phyloP scores from a whole-genome alignment of 2,113 vertebrate species.

The Candoia aspera region DNA sequence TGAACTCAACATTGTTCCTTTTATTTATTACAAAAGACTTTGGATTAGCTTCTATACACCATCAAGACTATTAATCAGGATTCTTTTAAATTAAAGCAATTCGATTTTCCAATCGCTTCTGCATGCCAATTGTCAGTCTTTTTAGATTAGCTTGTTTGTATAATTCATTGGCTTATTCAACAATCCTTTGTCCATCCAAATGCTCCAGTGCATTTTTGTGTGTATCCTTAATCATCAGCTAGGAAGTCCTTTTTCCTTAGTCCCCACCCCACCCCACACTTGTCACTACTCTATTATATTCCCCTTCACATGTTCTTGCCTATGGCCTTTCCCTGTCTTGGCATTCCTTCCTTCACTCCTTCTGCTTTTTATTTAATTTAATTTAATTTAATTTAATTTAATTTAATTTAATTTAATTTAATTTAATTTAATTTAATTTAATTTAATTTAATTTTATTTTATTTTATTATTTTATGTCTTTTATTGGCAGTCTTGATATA shows the following conservation, averaged over 20 bases:
- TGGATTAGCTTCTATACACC: not conserved
- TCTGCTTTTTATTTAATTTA: no score
- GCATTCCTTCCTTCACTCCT: not conserved
- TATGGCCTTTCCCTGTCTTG: not conserved
- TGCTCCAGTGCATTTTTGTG: not conserved
- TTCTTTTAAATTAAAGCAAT: slow-evolving; percentile 8
- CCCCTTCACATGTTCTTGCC: not conserved
- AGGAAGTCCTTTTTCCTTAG: not conserved
- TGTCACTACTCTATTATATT: not conserved
- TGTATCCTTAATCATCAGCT: not conserved
- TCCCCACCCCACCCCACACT: not conserved
- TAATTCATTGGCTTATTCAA: slow-evolving; percentile 5
- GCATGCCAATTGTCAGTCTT: not conserved
- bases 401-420: no score
- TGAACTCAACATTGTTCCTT: not conserved
- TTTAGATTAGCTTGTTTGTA: slow-evolving; percentile 16
- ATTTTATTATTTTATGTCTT: no score
- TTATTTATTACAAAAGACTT: slow-evolving; percentile 5
- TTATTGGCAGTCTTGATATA: not conserved
- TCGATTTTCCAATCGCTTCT: not conserved
- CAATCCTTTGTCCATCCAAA: not conserved
- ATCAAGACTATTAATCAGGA: slow-evolving; percentile 6
- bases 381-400: no score
- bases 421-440: no score
- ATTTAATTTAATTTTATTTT: no score